phyloP scores from a whole-genome alignment of 2,888 invertebrate genomes.

The Cylloceria caligata region DNA sequence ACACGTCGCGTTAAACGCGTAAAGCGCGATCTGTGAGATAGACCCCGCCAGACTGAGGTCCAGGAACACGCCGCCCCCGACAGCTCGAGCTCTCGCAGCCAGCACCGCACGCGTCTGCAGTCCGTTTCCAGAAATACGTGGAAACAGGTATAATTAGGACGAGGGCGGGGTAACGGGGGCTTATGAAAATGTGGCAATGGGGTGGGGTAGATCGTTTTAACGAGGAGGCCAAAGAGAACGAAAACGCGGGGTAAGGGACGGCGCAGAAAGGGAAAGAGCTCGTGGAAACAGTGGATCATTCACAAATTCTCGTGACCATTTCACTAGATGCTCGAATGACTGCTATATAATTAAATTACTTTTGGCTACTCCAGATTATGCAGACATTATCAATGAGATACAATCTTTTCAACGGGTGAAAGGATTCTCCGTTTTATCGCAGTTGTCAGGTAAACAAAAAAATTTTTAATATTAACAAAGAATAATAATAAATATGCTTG shows the following conservation, averaged over 20 bases:
- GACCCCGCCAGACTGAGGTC: conserved; percentile 82
- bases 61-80: conserved; percentile 73
- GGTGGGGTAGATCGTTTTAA: conserved; percentile 35
- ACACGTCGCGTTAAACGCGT: conserved; percentile 47
- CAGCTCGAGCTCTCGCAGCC: conserved; percentile 66
- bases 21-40: conserved; percentile 69
- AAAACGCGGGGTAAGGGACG: conserved; percentile 16
- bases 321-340: conserved; percentile 18
- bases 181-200: conserved; percentile 25
- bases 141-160: conserved; percentile 83
- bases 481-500: too few species aligned
- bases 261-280: conserved; percentile 9
- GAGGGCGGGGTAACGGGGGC: conserved; percentile 74
- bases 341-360: neutral
- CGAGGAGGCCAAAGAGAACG: conserved; percentile 35
- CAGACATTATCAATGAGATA: neutral
- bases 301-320: conserved; percentile 43
- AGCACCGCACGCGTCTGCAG: conserved; percentile 74
- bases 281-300: conserved; percentile 49
- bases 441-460: neutral
- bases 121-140: conserved; percentile 84
- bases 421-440: neutral
- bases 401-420: neutral
- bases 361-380: neutral
- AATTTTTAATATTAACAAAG: too few species aligned